Percentiles rank a stretch among this genome's conserved stretches.
Conservation (phyloP, 2,797 vertebrate genomes). For the Triplophysa yarkandensis region DNA sequence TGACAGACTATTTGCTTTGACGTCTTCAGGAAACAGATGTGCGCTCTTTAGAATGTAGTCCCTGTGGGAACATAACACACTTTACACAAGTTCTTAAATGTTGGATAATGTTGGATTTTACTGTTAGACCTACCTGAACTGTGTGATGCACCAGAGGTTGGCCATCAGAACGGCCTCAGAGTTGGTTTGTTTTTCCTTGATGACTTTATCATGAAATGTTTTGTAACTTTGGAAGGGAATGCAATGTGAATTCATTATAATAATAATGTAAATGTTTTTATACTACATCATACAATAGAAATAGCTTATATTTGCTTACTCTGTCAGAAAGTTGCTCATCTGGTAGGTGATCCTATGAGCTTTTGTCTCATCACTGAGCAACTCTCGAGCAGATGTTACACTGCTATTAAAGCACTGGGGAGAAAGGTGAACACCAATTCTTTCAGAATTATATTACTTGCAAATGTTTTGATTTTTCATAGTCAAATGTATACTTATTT, state of each 20-base stretch:
- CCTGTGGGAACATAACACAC: slow-evolving; percentile 56
- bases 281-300: too few species aligned
- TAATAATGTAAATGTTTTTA: too few species aligned
- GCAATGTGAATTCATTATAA: not conserved
- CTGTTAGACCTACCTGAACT: slow-evolving; percentile 79
- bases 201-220: slow-evolving; percentile 75
- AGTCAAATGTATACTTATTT: too few species aligned
- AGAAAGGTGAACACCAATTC: not conserved
- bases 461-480: too few species aligned
- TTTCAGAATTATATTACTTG: too few species aligned
- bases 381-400: slow-evolving; percentile 37
- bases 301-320: slow-evolving; percentile 58
- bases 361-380: slow-evolving; percentile 58
- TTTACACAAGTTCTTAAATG: not conserved
- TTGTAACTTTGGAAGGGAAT: slow-evolving; percentile 74
- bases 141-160: slow-evolving; percentile 77
- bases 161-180: slow-evolving; percentile 79
- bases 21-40: slow-evolving; percentile 55
- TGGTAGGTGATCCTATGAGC: slow-evolving; percentile 51
- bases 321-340: slow-evolving; percentile 59
- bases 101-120: not conserved
- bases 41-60: slow-evolving; percentile 56
- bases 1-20: slow-evolving; percentile 50
- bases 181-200: slow-evolving; percentile 69
- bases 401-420: slow-evolving; percentile 61